Evolutionary conservation across 2,113 vertebrate species (phyloP).

Genomic region (Sigmodon hispidus): DNA sequence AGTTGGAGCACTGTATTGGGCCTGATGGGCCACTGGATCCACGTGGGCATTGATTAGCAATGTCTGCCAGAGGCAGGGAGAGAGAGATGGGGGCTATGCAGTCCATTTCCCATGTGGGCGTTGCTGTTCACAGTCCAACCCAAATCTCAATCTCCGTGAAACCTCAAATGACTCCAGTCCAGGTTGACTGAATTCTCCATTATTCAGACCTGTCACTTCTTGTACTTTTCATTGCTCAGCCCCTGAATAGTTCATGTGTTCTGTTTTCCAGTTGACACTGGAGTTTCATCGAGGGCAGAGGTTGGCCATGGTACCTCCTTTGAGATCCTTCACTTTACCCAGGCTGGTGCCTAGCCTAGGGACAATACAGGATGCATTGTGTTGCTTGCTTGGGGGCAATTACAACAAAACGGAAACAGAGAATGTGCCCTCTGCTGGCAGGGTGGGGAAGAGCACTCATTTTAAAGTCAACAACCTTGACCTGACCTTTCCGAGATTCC

Average conservation of each 20-base stretch:
- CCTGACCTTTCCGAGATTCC: slow-evolving; percentile 10
- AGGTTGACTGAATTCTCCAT: not conserved
- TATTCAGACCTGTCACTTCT: not conserved
- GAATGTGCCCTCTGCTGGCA: slow-evolving; percentile 60
- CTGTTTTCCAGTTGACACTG: not conserved
- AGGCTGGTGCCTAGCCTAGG: not conserved
- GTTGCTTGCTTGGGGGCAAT: not conserved
- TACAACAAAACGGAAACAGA: not conserved
- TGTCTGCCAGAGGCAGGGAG: not conserved
- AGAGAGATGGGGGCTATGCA: not conserved
- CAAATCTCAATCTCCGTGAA: not conserved
- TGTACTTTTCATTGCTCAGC: not conserved
- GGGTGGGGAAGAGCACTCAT: slow-evolving; percentile 8
- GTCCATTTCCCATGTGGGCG: not conserved
- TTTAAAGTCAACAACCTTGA: slow-evolving; percentile 21
- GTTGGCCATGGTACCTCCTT: not conserved
- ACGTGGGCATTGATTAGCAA: not conserved
- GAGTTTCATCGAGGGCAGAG: not conserved
- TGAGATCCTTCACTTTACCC: not conserved
- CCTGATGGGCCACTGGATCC: not conserved
- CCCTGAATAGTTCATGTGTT: not conserved
- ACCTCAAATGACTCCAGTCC: not conserved
- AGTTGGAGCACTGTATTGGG: not conserved
- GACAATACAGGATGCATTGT: not conserved
- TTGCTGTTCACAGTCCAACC: not conserved